Evolutionary conservation across 1,140 invertebrate species (phyloP), one percentile per base, ranked within the genome.

Genomic region (Microplitis demolitor): DNA sequence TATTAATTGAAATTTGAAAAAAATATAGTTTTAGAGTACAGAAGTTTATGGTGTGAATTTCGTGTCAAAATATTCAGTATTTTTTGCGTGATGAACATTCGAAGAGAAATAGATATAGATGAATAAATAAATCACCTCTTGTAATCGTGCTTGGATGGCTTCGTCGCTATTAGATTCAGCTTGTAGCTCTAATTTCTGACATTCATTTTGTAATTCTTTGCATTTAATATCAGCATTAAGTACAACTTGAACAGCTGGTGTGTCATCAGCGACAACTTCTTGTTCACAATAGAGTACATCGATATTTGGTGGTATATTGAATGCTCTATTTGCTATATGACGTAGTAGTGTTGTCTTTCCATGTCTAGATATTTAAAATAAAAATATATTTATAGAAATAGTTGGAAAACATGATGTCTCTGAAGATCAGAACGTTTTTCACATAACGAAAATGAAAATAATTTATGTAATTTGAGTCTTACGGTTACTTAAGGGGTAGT

Each of bases 221-320:
- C 97, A 90, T 79, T 97, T 97, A 11, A 93, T 92, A 88, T 99
- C 97, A 0, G 97, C 95, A 74, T 95, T 96, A 0, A 99, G 84
- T 4, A 99, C 95, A 9, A 95, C 94, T 78, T 98, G 93, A 9
- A 99, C 96, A 51, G 98, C 96, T 5, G 95, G 92, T 4, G 92
- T 93, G 74, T 96, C 92, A 85, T 98, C 97, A 11, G 97, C 97
- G 0, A 96, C 91, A 35, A 99, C 97, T 89, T 99, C 98, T 90
- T 99, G 98, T 88, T 99, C 98, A 85, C 98, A 99, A 77, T 98
- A 94, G 61, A 99, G 87, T 72, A 99, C 95, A 88, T 99, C 98
- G 77, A 99, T 99, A 78, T 95, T 96, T 0, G 96, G 93, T 2
- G 98, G 98, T 81, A 99, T 97, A 67, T 93, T 92, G 77, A 99